A percentile compares a stretch with the other conserved stretches of the same genome.
phyloP scores from a whole-genome alignment of 2,888 invertebrate genomes.

The Myopa testacea region DNA sequence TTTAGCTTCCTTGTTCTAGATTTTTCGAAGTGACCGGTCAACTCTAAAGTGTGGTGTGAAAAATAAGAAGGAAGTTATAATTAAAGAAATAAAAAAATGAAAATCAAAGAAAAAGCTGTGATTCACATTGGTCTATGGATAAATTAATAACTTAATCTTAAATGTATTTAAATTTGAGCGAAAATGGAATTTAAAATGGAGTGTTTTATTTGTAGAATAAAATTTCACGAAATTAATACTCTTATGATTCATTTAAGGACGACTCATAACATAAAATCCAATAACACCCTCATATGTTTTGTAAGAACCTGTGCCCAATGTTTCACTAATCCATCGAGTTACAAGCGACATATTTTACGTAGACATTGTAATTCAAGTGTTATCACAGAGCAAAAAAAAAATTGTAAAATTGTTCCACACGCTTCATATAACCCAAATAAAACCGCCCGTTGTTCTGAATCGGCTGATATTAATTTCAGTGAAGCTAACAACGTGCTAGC shows the following conservation, averaged over 20 bases:
- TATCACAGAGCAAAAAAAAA: too few relatives aligned
- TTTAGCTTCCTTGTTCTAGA: not conserved
- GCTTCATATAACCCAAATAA: not conserved
- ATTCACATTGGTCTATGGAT: too few relatives aligned
- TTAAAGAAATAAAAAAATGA: too few relatives aligned
- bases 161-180: not conserved
- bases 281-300: not conserved
- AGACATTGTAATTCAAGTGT: not conserved
- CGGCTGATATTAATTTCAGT: not conserved
- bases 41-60: too few relatives aligned
- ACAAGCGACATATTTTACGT: constrained; percentile 1
- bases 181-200: not conserved
- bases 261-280: not conserved
- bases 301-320: not conserved
- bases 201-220: constrained; percentile 5
- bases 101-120: too few relatives aligned
- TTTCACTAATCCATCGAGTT: not conserved
- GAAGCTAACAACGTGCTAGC: not conserved
- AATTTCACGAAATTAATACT: not conserved
- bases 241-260: not conserved
- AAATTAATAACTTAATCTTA: not conserved
- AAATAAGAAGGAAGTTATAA: too few relatives aligned
- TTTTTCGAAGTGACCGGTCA: too few relatives aligned
- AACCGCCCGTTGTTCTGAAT: not conserved
- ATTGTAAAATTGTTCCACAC: not conserved